Percentiles rank a stretch among this genome's conserved stretches.
Conservation (phyloP, 2,797 vertebrate species). For the Pseudomugil tenellus region DNA sequence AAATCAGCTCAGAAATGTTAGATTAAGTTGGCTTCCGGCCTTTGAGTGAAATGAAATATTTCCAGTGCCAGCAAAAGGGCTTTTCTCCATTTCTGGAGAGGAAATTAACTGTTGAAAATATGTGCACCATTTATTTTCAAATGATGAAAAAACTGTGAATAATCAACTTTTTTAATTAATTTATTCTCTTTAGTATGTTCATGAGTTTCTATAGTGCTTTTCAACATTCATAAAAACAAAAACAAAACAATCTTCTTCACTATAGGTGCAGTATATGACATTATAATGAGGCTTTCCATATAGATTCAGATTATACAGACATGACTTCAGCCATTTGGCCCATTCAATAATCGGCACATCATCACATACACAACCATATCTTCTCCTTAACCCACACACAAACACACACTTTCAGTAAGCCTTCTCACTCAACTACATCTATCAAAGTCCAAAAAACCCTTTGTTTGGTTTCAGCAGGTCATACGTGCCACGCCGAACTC, state of each 20-base stretch:
- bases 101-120: conserved; percentile 13
- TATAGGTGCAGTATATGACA: conserved; percentile 71
- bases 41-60: conserved; percentile 40
- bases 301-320: conserved; percentile 72
- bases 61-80: conserved; percentile 33
- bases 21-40: conserved; percentile 56
- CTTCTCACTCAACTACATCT: conserved; percentile 27
- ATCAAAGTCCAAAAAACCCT: conserved; percentile 47
- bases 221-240: conserved; percentile 72
- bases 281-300: conserved; percentile 68
- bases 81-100: conserved; percentile 20
- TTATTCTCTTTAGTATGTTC: conserved; percentile 68
- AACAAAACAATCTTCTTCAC: conserved; percentile 42
- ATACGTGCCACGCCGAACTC: conserved; percentile 96
- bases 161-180: conserved; percentile 49
- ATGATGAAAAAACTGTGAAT: conserved; percentile 3
- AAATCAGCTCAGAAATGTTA: conserved; percentile 40
- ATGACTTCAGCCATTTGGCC: conserved; percentile 50
- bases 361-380: conserved; percentile 49
- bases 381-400: conserved; percentile 10
- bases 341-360: conserved; percentile 42
- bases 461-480: conserved; percentile 87
- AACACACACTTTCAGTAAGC: conserved; percentile 37
- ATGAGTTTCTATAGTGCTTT: conserved; percentile 69
- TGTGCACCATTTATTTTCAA: conserved; percentile 12